phyloP scores from a whole-genome alignment of 2,113 vertebrate genomes.

The Sinocyclocheilus rhinocerous region DNA sequence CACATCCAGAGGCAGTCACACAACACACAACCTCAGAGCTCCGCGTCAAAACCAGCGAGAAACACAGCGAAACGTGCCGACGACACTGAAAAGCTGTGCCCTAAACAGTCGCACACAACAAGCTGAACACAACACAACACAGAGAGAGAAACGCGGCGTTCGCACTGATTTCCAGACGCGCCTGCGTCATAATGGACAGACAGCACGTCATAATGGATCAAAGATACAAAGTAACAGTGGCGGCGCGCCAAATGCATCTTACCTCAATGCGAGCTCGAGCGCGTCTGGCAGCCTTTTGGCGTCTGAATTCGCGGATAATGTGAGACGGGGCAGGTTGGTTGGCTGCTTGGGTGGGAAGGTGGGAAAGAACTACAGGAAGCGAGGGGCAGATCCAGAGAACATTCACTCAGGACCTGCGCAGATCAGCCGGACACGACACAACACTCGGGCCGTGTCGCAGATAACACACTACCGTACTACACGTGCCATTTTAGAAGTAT shows the following conservation, averaged over 20 bases:
- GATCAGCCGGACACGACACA: background rate
- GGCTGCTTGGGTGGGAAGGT: background rate
- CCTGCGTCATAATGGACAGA: background rate
- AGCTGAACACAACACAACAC: background rate
- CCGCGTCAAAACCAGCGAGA: background rate
- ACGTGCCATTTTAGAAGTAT: background rate
- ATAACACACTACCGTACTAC: background rate
- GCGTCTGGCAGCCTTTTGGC: background rate
- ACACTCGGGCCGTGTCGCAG: background rate
- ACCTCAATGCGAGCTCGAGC: background rate
- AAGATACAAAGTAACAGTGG: background rate
- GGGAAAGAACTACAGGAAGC: constrained; percentile 46
- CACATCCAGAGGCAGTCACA: background rate
- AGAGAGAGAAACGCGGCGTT: background rate
- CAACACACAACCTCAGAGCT: background rate
- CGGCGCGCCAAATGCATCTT: constrained; percentile 15
- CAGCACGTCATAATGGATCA: background rate
- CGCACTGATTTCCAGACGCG: background rate
- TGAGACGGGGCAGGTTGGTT: background rate
- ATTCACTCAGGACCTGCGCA: constrained; percentile 33
- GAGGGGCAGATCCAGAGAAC: constrained; percentile 31
- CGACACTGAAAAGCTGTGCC: background rate
- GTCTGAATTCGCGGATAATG: background rate
- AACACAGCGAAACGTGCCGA: background rate
- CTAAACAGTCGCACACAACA: background rate